Percentiles rank a stretch among this genome's conserved stretches.
phyloP scores from a whole-genome alignment of 2,797 vertebrate species.

The Vespertilio murinus region DNA sequence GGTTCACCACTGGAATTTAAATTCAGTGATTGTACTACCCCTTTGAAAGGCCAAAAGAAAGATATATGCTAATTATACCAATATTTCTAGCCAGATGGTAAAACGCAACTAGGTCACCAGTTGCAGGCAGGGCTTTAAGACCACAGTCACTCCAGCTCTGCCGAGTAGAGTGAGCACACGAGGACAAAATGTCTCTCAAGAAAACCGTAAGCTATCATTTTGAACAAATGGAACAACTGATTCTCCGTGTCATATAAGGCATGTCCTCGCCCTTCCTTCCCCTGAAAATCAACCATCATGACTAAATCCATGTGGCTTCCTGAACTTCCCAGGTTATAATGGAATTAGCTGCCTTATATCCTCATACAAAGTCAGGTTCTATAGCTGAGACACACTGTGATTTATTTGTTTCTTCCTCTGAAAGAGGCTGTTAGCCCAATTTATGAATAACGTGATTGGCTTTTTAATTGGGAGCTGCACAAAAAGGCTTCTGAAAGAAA shows the following conservation, averaged over 20 bases:
- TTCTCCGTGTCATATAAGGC: neutral
- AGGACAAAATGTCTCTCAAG: neutral
- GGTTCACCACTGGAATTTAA: constrained; percentile 71
- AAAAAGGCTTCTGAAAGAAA: constrained; percentile 75
- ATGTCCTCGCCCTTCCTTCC: neutral
- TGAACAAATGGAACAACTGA: neutral
- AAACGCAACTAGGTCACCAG: constrained; percentile 46
- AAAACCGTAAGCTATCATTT: neutral
- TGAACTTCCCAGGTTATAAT: neutral
- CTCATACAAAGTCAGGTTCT: constrained; percentile 45
- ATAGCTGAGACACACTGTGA: constrained; percentile 44
- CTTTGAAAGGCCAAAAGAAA: constrained; percentile 69
- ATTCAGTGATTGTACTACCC: constrained; percentile 67
- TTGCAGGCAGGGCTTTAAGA: constrained; percentile 16
- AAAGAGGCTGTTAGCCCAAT: constrained; percentile 64
- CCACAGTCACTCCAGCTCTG: neutral
- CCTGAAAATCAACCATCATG: neutral
- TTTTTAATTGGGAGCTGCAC: constrained; percentile 71
- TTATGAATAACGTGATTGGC: constrained; percentile 71
- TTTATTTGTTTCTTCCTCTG: constrained; percentile 56
- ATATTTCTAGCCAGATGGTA: constrained; percentile 62
- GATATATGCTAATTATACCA: constrained; percentile 67
- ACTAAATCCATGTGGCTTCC: neutral
- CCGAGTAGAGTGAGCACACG: neutral
- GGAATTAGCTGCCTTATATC: constrained; percentile 17